phyloP scores from a whole-genome alignment of 1,140 invertebrate species.

The Latrodectus geometricus region DNA sequence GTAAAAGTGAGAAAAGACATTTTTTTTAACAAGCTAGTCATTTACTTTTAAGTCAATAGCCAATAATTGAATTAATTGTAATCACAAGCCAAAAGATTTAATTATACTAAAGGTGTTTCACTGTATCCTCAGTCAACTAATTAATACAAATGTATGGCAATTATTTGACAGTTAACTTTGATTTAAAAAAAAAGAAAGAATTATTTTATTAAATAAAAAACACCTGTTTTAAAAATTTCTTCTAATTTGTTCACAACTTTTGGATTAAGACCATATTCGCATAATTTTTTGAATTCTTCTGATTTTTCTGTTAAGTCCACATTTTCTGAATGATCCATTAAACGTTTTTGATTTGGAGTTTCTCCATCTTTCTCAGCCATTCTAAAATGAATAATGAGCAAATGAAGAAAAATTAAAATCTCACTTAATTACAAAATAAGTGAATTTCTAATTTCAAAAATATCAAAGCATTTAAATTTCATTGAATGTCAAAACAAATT shows the following conservation, averaged over 20 bases:
- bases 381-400: constrained; percentile 71
- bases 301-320: constrained; percentile 74
- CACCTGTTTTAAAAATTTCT: constrained; percentile 95
- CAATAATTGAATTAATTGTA: too few relatives aligned
- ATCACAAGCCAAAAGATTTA: too few relatives aligned
- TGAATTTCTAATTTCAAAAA: not conserved
- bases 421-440: not conserved
- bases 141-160: too few relatives aligned
- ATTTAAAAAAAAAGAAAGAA: too few relatives aligned
- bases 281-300: constrained; percentile 79
- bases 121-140: too few relatives aligned
- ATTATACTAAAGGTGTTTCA: too few relatives aligned
- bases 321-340: constrained; percentile 72
- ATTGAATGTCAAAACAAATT: not conserved
- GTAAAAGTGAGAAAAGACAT: too few relatives aligned
- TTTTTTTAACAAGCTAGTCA: too few relatives aligned
- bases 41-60: too few relatives aligned
- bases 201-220: constrained; percentile 17
- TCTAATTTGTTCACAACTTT: constrained; percentile 94
- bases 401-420: not conserved
- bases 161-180: too few relatives aligned
- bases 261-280: constrained; percentile 93
- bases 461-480: not conserved
- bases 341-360: constrained; percentile 77
- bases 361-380: constrained; percentile 93